Conservation (phyloP, 2,888 invertebrate species). For the Scaptomyza polygonia region DNA sequence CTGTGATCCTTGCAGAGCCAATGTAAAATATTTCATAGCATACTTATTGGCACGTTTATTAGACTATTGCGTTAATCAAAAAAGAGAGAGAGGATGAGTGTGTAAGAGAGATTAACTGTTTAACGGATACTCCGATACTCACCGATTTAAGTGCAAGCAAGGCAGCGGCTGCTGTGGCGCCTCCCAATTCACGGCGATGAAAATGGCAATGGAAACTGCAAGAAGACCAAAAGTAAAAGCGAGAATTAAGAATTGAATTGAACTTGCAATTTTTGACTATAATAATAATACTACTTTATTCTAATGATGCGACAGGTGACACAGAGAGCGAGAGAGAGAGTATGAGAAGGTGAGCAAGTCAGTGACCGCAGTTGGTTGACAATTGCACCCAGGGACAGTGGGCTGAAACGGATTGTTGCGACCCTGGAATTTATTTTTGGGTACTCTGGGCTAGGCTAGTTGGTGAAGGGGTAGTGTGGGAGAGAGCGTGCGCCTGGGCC, state of each 20-base stretch:
- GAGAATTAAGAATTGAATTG: constrained; percentile 15
- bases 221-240: constrained; percentile 12
- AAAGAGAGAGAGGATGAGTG: background rate
- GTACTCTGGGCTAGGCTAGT: background rate
- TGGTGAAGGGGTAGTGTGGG: background rate
- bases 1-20: background rate
- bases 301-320: background rate
- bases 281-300: constrained; percentile 6
- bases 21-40: background rate
- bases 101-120: background rate
- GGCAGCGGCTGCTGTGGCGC: constrained; percentile 32
- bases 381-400: background rate
- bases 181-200: constrained; percentile 34
- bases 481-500: constrained; percentile 3
- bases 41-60: background rate
- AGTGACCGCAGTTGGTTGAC: constrained; percentile 12
- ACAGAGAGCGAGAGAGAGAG: background rate
- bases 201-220: constrained; percentile 55
- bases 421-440: constrained; percentile 39
- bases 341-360: constrained; percentile 4
- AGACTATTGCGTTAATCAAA: background rate
- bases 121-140: constrained; percentile 17
- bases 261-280: background rate
- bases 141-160: constrained; percentile 35
- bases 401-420: constrained; percentile 11